Percentiles rank a stretch among this genome's conserved stretches.
Evolutionary conservation across 2,888 invertebrate genomes (phyloP).

Genomic region (Xestoiulus laeticollis): DNA sequence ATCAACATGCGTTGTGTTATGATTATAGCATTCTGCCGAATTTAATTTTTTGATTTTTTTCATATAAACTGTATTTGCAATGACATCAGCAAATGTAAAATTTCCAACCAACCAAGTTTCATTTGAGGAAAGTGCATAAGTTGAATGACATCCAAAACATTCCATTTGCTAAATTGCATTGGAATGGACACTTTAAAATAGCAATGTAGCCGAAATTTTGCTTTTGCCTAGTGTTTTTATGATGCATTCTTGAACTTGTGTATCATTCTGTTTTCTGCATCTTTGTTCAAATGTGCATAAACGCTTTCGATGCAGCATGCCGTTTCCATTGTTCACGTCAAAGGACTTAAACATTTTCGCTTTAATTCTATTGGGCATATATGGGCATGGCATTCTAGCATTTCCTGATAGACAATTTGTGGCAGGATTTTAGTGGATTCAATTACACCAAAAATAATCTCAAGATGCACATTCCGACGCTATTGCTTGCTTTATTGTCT

Average conservation of each 20-base stretch:
- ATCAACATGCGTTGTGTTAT: too few species aligned
- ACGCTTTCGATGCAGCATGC: not conserved
- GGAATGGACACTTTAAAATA: too few species aligned
- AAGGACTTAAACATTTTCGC: not conserved
- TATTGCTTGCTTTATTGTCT: conserved; percentile 39
- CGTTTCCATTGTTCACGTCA: conserved; percentile 10
- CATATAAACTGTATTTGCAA: too few species aligned
- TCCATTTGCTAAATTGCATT: too few species aligned
- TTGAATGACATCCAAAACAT: too few species aligned
- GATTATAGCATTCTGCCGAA: too few species aligned
- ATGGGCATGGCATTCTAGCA: not conserved
- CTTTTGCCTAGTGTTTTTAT: not conserved
- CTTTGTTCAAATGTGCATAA: not conserved
- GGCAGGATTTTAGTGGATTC: conserved; percentile 39
- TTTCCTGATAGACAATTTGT: conserved; percentile 36
- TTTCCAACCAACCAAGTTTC: too few species aligned
- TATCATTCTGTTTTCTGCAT: not conserved
- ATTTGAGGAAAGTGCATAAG: too few species aligned
- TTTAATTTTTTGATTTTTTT: too few species aligned
- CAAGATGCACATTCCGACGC: conserved; percentile 36
- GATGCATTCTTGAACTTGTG: not conserved
- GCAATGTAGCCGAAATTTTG: too few species aligned
- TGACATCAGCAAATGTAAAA: too few species aligned
- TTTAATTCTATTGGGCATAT: conserved; percentile 10
- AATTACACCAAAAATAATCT: conserved; percentile 43